Percentiles rank a stretch among this genome's conserved stretches.
Evolutionary conservation across 2,113 vertebrate genomes (phyloP).

Genomic region (Coracopsis vasa): DNA sequence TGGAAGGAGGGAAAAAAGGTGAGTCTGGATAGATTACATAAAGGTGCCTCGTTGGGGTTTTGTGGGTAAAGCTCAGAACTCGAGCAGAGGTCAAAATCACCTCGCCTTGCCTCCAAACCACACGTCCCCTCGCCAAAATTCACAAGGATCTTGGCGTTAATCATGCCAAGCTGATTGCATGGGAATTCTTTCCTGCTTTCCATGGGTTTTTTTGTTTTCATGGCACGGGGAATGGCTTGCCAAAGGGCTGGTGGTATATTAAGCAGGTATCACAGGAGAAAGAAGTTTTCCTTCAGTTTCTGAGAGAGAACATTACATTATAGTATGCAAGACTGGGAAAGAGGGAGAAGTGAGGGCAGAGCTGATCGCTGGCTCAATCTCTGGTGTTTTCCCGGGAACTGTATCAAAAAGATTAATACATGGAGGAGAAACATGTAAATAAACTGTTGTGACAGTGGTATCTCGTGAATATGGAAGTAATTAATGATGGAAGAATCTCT

Average conservation of each 20-base stretch:
- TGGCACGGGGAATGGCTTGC: neutral
- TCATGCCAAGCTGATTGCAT: neutral
- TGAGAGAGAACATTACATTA: neutral
- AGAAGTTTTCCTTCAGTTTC: neutral
- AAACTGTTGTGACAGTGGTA: neutral
- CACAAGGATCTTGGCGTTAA: neutral
- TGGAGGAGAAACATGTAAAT: neutral
- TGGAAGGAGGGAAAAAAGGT: conserved; percentile 97
- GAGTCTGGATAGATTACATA: conserved; percentile 24
- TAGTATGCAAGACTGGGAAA: neutral
- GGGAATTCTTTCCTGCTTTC: neutral
- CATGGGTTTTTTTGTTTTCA: neutral
- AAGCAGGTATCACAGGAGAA: neutral
- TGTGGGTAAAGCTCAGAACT: neutral
- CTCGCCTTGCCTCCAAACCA: neutral
- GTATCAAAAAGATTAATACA: neutral
- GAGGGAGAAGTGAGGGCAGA: neutral
- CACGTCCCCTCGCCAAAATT: neutral
- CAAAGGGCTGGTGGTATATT: neutral
- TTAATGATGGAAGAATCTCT: neutral
- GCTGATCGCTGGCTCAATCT: neutral
- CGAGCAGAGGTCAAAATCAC: neutral
- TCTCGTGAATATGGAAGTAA: neutral
- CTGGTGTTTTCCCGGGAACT: neutral
- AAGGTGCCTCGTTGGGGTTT: neutral